Evolutionary conservation across 2,888 invertebrate genomes (phyloP).

Genomic region (Chrysomela aeneicollis): DNA sequence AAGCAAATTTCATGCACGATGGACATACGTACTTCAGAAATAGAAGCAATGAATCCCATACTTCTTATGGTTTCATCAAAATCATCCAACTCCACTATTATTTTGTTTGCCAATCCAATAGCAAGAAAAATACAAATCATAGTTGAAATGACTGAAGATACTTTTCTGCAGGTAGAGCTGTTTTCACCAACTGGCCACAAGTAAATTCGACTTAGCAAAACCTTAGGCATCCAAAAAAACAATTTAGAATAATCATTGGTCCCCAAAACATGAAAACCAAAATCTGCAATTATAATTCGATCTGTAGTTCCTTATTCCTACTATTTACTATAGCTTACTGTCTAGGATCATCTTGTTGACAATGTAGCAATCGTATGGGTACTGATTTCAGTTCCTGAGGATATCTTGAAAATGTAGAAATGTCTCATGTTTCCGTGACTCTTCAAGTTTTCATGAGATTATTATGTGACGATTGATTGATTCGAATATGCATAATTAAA

Average conservation of each 20-base stretch:
- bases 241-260: background rate
- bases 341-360: background rate
- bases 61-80: background rate
- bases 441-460: background rate
- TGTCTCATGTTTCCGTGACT: background rate
- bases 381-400: background rate
- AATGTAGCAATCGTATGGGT: background rate
- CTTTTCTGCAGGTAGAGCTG: background rate
- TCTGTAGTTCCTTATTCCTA: background rate
- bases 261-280: background rate
- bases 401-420: background rate
- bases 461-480: background rate
- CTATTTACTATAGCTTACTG: background rate
- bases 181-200: background rate
- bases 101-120: background rate
- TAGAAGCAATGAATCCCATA: background rate
- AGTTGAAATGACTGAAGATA: background rate
- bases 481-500: background rate
- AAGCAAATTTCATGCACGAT: too few relatives aligned
- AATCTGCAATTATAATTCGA: background rate
- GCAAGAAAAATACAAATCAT: background rate
- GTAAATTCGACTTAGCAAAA: background rate
- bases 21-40: background rate
- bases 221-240: background rate
- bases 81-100: background rate